Conservation (phyloP, 2,888 invertebrate genomes). For the Drosophila nigricruria region DNA sequence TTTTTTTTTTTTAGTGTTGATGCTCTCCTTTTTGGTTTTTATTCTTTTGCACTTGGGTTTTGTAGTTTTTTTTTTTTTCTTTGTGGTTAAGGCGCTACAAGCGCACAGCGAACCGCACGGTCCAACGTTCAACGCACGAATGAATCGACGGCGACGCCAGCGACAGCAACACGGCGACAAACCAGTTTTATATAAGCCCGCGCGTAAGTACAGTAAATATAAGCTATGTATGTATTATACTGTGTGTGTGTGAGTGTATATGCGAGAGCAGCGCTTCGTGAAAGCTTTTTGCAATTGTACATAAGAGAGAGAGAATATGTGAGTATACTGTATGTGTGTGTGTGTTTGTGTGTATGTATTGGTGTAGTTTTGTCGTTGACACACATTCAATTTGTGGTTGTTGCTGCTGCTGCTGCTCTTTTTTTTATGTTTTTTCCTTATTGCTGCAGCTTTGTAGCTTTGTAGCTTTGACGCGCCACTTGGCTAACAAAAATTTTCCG, state of each 20-base stretch:
- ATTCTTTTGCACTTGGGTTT: constrained; percentile 47
- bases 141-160: constrained; percentile 76
- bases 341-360: constrained; percentile 36
- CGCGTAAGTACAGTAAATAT: constrained; percentile 74
- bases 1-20: constrained; percentile 31
- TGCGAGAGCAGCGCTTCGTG: constrained; percentile 39
- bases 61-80: too few species aligned
- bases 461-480: constrained; percentile 53
- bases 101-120: constrained; percentile 81
- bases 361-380: constrained; percentile 78
- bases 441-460: constrained; percentile 56
- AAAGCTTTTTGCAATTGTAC: constrained; percentile 67
- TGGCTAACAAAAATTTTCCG: constrained; percentile 63
- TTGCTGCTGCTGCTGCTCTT: constrained; percentile 42
- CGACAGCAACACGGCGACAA: constrained; percentile 70
- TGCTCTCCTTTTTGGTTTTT: constrained; percentile 68
- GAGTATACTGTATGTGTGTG: constrained; percentile 34
- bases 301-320: constrained; percentile 47
- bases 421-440: constrained; percentile 35
- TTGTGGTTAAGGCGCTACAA: constrained; percentile 37
- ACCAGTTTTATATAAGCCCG: constrained; percentile 71
- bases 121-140: constrained; percentile 83
- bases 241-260: constrained; percentile 1
- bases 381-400: constrained; percentile 73
- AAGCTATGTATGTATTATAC: constrained; percentile 40